phyloP scores from a whole-genome alignment of 2,888 invertebrate genomes.

The Andrena trimmerana region DNA sequence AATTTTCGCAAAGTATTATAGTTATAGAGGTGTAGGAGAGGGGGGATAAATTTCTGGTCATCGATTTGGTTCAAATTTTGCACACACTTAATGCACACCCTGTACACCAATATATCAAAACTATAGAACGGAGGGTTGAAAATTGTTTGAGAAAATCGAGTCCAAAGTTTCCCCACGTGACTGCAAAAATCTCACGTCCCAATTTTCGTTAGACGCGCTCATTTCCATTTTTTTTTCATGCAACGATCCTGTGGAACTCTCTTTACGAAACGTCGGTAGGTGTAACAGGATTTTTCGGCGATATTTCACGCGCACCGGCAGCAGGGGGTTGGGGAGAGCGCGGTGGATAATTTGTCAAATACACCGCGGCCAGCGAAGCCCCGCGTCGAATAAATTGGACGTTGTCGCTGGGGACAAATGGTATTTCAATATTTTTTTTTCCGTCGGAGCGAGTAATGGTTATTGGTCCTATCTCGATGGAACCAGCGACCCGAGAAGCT shows the following conservation, averaged over 20 bases:
- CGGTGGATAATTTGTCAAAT: conserved; percentile 28
- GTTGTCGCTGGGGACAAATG: conserved; percentile 12
- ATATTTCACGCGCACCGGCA: not conserved
- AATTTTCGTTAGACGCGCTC: not conserved
- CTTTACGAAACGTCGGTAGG: not conserved
- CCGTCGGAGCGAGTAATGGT: not conserved
- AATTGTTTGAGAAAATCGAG: too few relatives aligned
- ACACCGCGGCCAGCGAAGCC: not conserved
- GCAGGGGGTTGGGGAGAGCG: too few relatives aligned
- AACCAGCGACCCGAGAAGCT: not conserved
- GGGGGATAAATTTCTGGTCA: too few relatives aligned
- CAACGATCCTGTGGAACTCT: too few relatives aligned
- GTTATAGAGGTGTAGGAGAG: too few relatives aligned
- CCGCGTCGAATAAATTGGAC: conserved; percentile 19
- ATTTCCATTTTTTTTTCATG: not conserved
- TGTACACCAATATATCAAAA: too few relatives aligned
- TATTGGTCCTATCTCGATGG: not conserved
- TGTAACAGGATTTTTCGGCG: conserved; percentile 1
- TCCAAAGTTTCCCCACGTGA: too few relatives aligned
- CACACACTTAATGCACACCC: too few relatives aligned
- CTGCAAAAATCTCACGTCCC: too few relatives aligned
- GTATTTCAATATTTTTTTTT: conserved; percentile 21
- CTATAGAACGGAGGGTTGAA: not conserved
- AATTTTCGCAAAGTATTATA: too few relatives aligned
- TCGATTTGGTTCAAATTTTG: too few relatives aligned